A percentile compares a stretch with the other conserved stretches of the same genome.
Conservation (phyloP, 2,888 invertebrate genomes). For the Rhaphigaster nebulosa region DNA sequence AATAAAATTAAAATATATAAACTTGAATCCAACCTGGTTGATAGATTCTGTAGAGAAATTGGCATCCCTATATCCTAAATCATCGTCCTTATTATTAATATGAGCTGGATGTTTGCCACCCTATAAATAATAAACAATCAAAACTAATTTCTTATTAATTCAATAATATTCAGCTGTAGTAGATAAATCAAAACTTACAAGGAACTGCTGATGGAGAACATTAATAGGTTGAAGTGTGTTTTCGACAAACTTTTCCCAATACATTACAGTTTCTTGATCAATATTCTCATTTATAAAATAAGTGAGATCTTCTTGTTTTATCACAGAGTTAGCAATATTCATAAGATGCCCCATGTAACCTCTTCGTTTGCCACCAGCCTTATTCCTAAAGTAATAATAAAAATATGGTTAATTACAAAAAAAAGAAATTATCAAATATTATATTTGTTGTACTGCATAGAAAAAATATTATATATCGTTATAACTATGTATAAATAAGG, state of each 20-base stretch:
- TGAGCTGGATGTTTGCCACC: slow-evolving; percentile 66
- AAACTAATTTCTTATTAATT: background rate
- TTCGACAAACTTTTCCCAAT: slow-evolving; percentile 70
- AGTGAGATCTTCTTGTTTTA: slow-evolving; percentile 69
- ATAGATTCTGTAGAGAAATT: slow-evolving; percentile 70
- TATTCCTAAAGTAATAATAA: slow-evolving; percentile 61
- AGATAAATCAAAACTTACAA: slow-evolving; percentile 67
- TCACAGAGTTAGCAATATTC: slow-evolving; percentile 71
- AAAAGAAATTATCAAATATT: too few relatives aligned
- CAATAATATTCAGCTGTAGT: background rate
- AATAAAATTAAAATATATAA: background rate
- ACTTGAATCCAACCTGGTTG: slow-evolving; percentile 69
- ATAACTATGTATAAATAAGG: too few relatives aligned
- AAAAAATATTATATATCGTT: too few relatives aligned
- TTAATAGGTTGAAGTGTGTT: slow-evolving; percentile 69
- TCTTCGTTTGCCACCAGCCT: slow-evolving; percentile 68
- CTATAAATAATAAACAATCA: slow-evolving; percentile 60
- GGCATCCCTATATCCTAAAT: slow-evolving; percentile 69
- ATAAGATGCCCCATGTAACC: slow-evolving; percentile 78
- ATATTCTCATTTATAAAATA: slow-evolving; percentile 69
- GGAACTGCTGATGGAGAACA: slow-evolving; percentile 68
- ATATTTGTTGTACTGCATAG: too few relatives aligned
- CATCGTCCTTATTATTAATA: slow-evolving; percentile 68
- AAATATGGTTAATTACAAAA: background rate
- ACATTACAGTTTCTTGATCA: slow-evolving; percentile 68